Evolutionary conservation across 2,888 invertebrate species (phyloP).

Genomic region (Tetramorium bicarinatum): DNA sequence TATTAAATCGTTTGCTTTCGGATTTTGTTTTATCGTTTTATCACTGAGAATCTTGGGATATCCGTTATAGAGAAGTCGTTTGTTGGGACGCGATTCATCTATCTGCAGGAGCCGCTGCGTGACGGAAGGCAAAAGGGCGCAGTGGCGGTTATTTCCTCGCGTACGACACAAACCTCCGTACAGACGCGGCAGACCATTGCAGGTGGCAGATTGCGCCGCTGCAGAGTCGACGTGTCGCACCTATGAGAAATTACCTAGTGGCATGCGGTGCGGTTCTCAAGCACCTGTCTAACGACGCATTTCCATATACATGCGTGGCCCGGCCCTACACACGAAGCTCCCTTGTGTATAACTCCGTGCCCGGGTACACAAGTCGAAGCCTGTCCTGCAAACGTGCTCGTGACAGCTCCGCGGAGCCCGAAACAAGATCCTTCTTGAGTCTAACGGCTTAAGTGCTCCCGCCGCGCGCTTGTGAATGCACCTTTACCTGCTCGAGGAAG

Average conservation of each 20-base stretch:
- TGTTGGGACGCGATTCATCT: conserved; percentile 59
- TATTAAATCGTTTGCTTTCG: not conserved
- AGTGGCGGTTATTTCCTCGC: conserved; percentile 21
- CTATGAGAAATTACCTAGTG: conserved; percentile 79
- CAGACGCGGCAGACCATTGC: conserved; percentile 55
- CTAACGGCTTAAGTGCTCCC: conserved; percentile 28
- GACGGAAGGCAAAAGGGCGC: conserved; percentile 54
- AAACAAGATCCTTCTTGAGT: conserved; percentile 65
- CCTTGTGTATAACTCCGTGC: conserved; percentile 33
- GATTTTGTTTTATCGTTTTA: not conserved
- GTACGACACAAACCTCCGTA: conserved; percentile 33
- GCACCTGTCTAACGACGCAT: conserved; percentile 62
- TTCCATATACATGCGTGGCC: conserved; percentile 45
- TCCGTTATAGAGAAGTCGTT: conserved; percentile 55
- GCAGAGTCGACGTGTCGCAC: conserved; percentile 66
- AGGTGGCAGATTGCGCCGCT: conserved; percentile 75
- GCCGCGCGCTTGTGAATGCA: conserved; percentile 33
- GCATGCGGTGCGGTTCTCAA: conserved; percentile 73
- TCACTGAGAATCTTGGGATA: not conserved
- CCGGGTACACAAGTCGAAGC: conserved; percentile 27
- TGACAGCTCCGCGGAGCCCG: conserved; percentile 59
- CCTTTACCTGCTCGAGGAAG: conserved; percentile 40
- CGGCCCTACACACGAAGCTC: conserved; percentile 6
- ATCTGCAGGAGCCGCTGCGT: conserved; percentile 25
- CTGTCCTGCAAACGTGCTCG: conserved; percentile 30